These are phyloP conservation scores for Nannoperca obscura DNA, from an alignment of 2,797 vertebrate species.

Conservation along the genomic window DNA sequence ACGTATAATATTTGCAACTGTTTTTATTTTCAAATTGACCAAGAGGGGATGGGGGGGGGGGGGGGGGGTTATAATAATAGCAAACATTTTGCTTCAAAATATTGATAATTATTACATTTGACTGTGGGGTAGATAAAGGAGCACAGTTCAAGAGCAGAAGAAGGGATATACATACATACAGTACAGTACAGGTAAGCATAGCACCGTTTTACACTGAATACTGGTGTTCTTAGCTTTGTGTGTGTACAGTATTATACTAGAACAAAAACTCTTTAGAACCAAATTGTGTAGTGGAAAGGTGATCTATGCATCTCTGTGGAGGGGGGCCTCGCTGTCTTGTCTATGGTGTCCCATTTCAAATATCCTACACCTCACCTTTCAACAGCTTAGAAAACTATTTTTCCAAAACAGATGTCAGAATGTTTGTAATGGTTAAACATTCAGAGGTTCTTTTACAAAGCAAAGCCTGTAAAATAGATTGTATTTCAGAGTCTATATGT, in stretches of 20 bases:
- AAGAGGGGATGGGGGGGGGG: conserved; percentile 55
- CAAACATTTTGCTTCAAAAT: conserved; percentile 82
- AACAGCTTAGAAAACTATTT: conserved; percentile 32
- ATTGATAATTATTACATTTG: conserved; percentile 80
- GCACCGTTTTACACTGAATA: conserved; percentile 84
- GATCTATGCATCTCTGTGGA: conserved; percentile 53
- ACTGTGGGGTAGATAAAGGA: conserved; percentile 83
- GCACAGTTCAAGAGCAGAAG: conserved; percentile 81
- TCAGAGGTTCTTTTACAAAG: conserved; percentile 52
- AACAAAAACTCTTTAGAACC: conserved; percentile 62
- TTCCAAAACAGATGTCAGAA: conserved; percentile 38
- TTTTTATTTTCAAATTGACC: conserved; percentile 85
- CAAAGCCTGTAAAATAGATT: conserved; percentile 52
- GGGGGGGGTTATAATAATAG: conserved; percentile 72
- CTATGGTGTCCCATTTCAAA: conserved; percentile 51
- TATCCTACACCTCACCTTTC: conserved; percentile 57
- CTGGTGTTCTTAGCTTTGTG: conserved; percentile 77
- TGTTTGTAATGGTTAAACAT: conserved; percentile 57
- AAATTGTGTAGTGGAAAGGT: conserved; percentile 67
- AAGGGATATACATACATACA: conserved; percentile 74
- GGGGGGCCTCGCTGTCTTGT: conserved; percentile 30
- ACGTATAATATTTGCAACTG: conserved; percentile 77
- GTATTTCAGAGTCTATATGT: conserved; percentile 37
- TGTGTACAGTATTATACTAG: conserved; percentile 76
- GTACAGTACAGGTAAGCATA: conserved; percentile 83